Percentiles rank a stretch among this genome's conserved stretches.
Conservation (phyloP, 1,140 invertebrate species). For the Zaprionus ornatus region DNA sequence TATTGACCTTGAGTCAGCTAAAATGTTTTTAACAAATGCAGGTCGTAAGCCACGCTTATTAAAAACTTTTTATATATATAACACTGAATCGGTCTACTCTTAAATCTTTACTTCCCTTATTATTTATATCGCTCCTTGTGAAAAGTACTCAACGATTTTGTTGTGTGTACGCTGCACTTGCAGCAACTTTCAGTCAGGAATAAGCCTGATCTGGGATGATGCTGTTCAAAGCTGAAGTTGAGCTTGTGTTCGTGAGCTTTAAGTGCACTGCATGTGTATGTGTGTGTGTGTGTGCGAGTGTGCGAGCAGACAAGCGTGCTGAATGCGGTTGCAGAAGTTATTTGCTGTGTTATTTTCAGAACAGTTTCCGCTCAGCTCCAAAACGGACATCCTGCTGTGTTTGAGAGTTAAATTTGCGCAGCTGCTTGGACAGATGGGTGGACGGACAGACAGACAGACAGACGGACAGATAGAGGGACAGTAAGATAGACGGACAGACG, state of each 20-base stretch:
- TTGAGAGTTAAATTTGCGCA: slow-evolving; percentile 67
- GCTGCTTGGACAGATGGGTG: slow-evolving; percentile 53
- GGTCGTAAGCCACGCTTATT: too few species aligned
- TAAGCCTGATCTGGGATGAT: slow-evolving; percentile 18
- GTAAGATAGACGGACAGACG: slow-evolving; percentile 3
- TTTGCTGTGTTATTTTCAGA: slow-evolving; percentile 82
- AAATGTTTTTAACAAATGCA: too few species aligned
- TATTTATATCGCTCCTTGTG: neutral
- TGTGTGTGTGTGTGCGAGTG: slow-evolving; percentile 16
- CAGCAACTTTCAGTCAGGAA: slow-evolving; percentile 10
- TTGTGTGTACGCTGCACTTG: slow-evolving; percentile 2
- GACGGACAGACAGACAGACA: neutral
- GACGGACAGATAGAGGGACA: slow-evolving; percentile 9
- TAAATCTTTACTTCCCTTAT: too few species aligned
- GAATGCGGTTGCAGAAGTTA: slow-evolving; percentile 80
- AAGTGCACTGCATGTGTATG: slow-evolving; percentile 2
- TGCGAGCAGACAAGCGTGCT: slow-evolving; percentile 43
- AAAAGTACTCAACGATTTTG: neutral
- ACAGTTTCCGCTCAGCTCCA: slow-evolving; percentile 74
- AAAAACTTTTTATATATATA: too few species aligned
- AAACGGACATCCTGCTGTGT: slow-evolving; percentile 69
- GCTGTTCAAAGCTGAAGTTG: neutral
- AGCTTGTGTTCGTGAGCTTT: slow-evolving; percentile 1
- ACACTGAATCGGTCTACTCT: too few species aligned
- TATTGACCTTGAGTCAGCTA: too few species aligned